Evolutionary conservation across 2,113 vertebrate species (phyloP), one percentile per base, ranked within the genome.

Genomic region (Aphyosemion australe): DNA sequence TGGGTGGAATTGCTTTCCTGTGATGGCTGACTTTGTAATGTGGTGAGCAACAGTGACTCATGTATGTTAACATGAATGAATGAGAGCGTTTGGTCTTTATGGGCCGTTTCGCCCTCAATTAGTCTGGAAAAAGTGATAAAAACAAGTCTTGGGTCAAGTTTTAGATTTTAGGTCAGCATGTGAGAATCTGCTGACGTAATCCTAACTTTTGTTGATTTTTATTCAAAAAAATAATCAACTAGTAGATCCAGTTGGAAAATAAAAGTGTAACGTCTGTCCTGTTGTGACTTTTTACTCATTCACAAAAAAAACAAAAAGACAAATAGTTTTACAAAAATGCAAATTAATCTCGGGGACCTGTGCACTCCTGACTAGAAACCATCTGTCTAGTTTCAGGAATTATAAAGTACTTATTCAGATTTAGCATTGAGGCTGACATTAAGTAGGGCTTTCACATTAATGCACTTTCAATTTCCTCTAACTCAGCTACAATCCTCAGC

Each of bases 1-100:
- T 53, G 78, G 73, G 78, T 79, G 82, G 78, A 87, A 83, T 83
- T 82, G 57, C 72, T 75, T 81, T 85, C 58, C 62, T 8, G 43
- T 75, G 70, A 81, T 74, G 76, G 74, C 57, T 69, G 78, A 60
- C 56, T 80, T 58, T 7, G 31, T 77, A 74, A 75, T 59, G 55
- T 52, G 47, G 59, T 66, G 76, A 69, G 65, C 60, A 68, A 74
- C 39, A 37, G 57, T 63, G 76, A 87, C 21, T 84, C 65, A 54
- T 53, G 20, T 48, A 12, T n/a, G 6, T 57, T 61, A 12, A 60
- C 59, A 47, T 48, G 32, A 58, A 59, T 46, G 16, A 26, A 37
- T 26, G 64, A 53, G 68, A 20, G 0, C 20, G 51, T 70, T 32
- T 69, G 73, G 48, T 62, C 53, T 85, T 61, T 50, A 45, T 9